These are phyloP conservation scores for Sebastiscus albofasciatus DNA, from an alignment of 2,797 vertebrate genomes.

Conservation along the genomic window DNA sequence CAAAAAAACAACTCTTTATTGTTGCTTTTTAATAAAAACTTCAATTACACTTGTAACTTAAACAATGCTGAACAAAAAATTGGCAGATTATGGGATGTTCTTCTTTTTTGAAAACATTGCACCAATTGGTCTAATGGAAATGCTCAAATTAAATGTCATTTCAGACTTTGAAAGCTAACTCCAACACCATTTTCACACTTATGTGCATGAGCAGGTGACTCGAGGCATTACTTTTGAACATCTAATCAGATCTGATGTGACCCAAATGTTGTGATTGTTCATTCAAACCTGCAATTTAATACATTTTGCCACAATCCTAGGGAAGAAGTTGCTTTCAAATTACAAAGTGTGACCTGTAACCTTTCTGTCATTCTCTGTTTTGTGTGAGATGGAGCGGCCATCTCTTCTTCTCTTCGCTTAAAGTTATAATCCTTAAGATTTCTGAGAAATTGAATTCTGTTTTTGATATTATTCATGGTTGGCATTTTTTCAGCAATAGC, in stretches of 20 bases:
- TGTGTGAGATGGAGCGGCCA: background rate
- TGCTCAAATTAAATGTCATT: background rate
- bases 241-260: background rate
- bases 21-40: background rate
- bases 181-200: background rate
- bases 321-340: background rate
- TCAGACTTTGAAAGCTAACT: background rate
- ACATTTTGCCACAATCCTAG: background rate
- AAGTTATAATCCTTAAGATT: background rate
- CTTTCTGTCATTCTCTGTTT: background rate
- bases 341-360: background rate
- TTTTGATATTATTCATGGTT: too few relatives aligned
- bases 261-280: background rate
- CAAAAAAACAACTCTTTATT: background rate
- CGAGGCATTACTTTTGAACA: background rate
- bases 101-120: background rate
- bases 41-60: background rate
- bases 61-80: background rate
- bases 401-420: background rate
- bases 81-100: background rate
- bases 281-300: background rate
- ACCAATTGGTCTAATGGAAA: background rate
- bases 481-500: too few relatives aligned
- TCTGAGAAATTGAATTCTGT: background rate
- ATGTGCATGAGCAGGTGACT: background rate